Base-by-base conservation (phyloP, 2,888 invertebrate genomes). In the Callimorpha dominula region DNA sequence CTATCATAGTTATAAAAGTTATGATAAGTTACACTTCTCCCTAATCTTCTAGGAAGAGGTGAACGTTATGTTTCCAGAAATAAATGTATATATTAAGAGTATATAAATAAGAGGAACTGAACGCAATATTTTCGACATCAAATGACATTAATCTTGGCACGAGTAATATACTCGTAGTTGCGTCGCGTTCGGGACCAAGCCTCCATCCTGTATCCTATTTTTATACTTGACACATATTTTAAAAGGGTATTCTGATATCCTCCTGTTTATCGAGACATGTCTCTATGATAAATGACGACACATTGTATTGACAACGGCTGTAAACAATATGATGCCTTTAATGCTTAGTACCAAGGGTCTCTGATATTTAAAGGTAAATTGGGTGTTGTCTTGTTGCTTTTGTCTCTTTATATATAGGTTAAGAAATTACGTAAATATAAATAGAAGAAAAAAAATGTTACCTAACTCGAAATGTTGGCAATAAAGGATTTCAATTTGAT, bases 231-330 rank as follows among this genome's bases (percentile, higher is more conserved):
- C 81, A 83, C 80, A 79, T 87, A 88, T 90, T 88, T 89, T 78
- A 87, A 88, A 87, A 84, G 83, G 85, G 85, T 85, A 86, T 87
- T 85, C 80, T 73, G 85, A 85, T 85, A 86, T 86, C 84, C 79
- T 72, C 81, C 78, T 81, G 79, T 84, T 82, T 87, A 83, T 81
- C 83, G 74, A 63, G 57, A 73, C 78, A 77, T 69, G 70, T 76
- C 75, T 77, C 77, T 70, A 78, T 79, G 81, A 76, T 78, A 78
- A 80, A 78, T 78, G 68, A 57, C 46, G 74, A 50, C 72, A 74
- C 63, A 63, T 74, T 82, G 70, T 75, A 71, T 73, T 74, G 79
- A 73, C 75, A 73, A 70, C 72, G 73, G 67, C 50, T 74, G 75
- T 66, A 70, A 78, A 70, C 78, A 75, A 65, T 60, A 31, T 71